Evolutionary conservation across 2,888 invertebrate genomes (phyloP), one percentile per base, ranked within the genome.

Genomic region (Punctoribates punctum): DNA sequence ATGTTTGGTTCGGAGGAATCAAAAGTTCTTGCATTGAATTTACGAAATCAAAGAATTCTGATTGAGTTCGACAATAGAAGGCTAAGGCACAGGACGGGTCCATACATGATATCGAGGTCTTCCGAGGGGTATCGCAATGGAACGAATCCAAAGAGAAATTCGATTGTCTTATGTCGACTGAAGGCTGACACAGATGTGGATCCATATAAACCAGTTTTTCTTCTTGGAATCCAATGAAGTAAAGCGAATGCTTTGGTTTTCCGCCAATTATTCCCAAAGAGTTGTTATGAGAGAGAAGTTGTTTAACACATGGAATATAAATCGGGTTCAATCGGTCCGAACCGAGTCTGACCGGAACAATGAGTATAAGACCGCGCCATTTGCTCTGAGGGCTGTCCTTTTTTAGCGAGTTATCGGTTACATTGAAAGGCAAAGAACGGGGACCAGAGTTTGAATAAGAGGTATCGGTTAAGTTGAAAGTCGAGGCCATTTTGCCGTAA

Each of bases 231-330:
- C 96, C 96, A 79, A 96, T 88, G 86, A 96, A 95, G 84, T 94
- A 96, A 48, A 96, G 85, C 20, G 96, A 94, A 87, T 95, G 95
- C 83, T 92, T 92, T 0, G 96, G 96, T 81, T 92, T 87, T 17
- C 96, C 96, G 9, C 96, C 96, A 82, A 96, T 94, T 73, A 96
- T 90, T 27, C 96, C 96, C 81, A 96, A 89, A 82, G 93, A 95
- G 81, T 89, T 88, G 46, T 77, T 76, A 78, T 92, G 87, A 79
- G 91, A 91, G 54, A 96, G 87, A 70, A 95, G 84, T 46, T 90
- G 88, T 78, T 92, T 91, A 38, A 96, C 85, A 82, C 93, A 93
- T 17, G 91, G 89, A 15, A 90, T 89, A 85, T 96, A 96, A 74
- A 91, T 89, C 5, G 90, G 88, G 85, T 95, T 95, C 78, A 94